phyloP scores from a whole-genome alignment of 2,888 invertebrate species.

The Mesorhabditis sp. region DNA sequence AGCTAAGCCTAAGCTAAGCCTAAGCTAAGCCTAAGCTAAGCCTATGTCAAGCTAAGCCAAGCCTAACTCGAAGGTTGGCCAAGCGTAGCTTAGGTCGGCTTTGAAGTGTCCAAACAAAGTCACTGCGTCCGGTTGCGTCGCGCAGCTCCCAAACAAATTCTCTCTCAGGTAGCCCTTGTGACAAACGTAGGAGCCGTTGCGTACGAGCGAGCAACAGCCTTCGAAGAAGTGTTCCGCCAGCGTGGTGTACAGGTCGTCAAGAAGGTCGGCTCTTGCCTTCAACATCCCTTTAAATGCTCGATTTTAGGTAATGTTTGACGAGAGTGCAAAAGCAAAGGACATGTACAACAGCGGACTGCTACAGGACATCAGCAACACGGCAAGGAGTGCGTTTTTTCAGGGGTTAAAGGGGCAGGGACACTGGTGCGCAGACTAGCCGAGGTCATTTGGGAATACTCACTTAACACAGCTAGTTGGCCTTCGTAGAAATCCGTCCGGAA shows the following conservation, averaged over 20 bases:
- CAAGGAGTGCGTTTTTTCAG: conserved; percentile 26
- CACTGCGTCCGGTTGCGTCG: too few relatives aligned
- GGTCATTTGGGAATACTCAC: too few relatives aligned
- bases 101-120: too few relatives aligned
- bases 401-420: too few relatives aligned
- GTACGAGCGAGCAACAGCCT: conserved; percentile 30
- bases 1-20: too few relatives aligned
- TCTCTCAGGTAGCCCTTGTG: conserved; percentile 31
- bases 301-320: conserved; percentile 35
- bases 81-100: too few relatives aligned
- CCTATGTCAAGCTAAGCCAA: too few relatives aligned
- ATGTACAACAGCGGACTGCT: conserved; percentile 33
- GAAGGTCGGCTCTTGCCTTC: conserved; percentile 17
- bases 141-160: not conserved
- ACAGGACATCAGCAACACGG: conserved; percentile 27
- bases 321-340: conserved; percentile 26
- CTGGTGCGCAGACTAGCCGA: too few relatives aligned
- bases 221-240: conserved; percentile 37
- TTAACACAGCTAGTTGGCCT: too few relatives aligned
- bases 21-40: too few relatives aligned
- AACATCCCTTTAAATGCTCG: not conserved
- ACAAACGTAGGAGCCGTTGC: conserved; percentile 36
- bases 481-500: too few relatives aligned
- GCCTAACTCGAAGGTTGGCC: too few relatives aligned
- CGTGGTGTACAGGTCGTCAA: conserved; percentile 30